Conservation (phyloP, 1,140 invertebrate species). For the Tenebrio molitor region DNA sequence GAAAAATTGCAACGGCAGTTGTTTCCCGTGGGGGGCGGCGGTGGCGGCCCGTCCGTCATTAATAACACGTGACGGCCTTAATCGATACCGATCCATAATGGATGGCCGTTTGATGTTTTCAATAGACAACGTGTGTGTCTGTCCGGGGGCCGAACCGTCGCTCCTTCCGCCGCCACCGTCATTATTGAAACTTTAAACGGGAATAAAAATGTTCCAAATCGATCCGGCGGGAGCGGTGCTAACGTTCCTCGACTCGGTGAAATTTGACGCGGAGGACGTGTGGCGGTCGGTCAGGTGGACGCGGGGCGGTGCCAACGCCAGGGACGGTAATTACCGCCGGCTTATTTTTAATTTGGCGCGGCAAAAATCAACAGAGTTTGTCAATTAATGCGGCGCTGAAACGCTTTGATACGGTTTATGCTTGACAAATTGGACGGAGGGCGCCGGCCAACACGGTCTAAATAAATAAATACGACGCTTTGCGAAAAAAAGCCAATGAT, state of each 20-base stretch:
- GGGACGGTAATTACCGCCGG: neutral
- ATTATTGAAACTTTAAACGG: conserved; percentile 20
- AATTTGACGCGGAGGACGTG: neutral
- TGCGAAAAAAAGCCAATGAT: too few species aligned
- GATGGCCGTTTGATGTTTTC: conserved; percentile 20
- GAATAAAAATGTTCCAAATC: neutral
- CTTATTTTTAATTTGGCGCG: conserved; percentile 18
- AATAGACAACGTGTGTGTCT: conserved; percentile 13
- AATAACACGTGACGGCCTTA: conserved; percentile 24
- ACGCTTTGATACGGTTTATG: conserved; percentile 21
- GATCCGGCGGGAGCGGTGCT: neutral
- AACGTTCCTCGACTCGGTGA: neutral
- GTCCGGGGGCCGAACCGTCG: neutral
- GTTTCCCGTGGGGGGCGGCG: neutral
- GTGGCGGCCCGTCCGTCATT: conserved; percentile 16
- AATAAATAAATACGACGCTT: too few species aligned
- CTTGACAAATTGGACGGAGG: conserved; percentile 17
- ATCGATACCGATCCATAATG: conserved; percentile 29
- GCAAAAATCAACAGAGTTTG: conserved; percentile 19
- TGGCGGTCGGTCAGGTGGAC: too few species aligned
- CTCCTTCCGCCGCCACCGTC: neutral
- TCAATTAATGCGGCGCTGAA: conserved; percentile 9
- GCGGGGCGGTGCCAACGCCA: too few species aligned
- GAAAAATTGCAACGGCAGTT: conserved; percentile 22
- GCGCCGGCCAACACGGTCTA: too few species aligned